Base-by-base conservation (phyloP, 2,888 invertebrate genomes). In the Sylvicola cinctus region DNA sequence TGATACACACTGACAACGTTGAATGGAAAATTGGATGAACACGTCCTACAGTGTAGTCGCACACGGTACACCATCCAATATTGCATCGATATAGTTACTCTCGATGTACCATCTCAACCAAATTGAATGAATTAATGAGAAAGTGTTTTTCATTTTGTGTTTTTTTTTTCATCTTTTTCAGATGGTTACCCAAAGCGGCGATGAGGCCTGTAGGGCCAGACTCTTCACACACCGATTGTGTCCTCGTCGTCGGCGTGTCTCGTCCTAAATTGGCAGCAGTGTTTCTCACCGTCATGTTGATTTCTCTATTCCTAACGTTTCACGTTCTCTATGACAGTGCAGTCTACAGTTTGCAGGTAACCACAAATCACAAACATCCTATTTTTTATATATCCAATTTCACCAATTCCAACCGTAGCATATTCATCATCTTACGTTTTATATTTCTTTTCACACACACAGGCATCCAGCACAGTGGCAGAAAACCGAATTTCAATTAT, bases 271-370 rank as follows among this genome's bases (percentile, higher is more conserved):
- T 81, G 65, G 80, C 81, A 50, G 73, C 77, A 53, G 55, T 55
- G 38, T 72, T 81, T 56, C 67, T 81, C 44, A 74, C 77, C 48
- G 74, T 81, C 52, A 77, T 77, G 62, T 65, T 81, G 45, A 65
- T 81, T 42, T 81, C 81, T 26, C 66, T 83, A 44, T 81, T 81
- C 60, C 70, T 83, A 51, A 81, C 81, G 45, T 80, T 81, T 61
- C 81, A 81, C 53, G 73, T 81, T 48, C 69, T 81, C 39, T 81
- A 81, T 63, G 81, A 83, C 62, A 80, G 79, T 54, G 81, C 81
- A 35, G 68, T 81, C 33, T 79, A 78, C 58, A 79, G 77, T 49
- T 67, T 81, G 45, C 78, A 79, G 59, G 68, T 64, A 44, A 40
- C 20, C 35, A 8, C n/a, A n/a, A n/a, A n/a, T n/a, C n/a, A n/a